phyloP scores from a whole-genome alignment of 2,113 vertebrate species.

The Brachionichthys hirsutus region DNA sequence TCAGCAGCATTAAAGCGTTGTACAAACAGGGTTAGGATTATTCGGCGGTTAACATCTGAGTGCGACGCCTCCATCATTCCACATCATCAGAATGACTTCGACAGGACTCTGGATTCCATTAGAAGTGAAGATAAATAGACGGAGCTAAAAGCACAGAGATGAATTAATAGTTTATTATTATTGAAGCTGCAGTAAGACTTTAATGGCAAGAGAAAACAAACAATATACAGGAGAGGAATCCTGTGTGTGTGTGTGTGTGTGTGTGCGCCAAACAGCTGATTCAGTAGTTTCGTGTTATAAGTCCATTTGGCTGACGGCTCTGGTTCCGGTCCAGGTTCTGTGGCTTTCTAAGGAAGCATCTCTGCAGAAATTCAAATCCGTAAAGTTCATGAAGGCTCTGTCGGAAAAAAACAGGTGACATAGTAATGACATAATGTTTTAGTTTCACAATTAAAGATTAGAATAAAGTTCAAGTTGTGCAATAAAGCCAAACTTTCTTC shows the following conservation, averaged over 20 bases:
- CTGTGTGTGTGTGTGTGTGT: slow-evolving; percentile 1
- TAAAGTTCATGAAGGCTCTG: background rate
- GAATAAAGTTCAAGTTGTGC: too few relatives aligned
- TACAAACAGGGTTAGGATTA: too few relatives aligned
- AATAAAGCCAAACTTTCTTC: too few relatives aligned
- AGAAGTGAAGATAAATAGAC: background rate
- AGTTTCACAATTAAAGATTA: too few relatives aligned
- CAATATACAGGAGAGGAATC: too few relatives aligned
- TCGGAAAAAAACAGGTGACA: background rate
- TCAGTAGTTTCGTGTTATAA: slow-evolving; percentile 62
- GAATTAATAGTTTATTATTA: slow-evolving; percentile 17
- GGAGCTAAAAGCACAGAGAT: background rate
- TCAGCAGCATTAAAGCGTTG: too few relatives aligned
- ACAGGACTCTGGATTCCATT: too few relatives aligned
- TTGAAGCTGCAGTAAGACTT: background rate
- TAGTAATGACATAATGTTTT: too few relatives aligned
- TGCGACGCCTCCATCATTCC: too few relatives aligned
- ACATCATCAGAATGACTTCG: too few relatives aligned
- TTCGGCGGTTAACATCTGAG: too few relatives aligned
- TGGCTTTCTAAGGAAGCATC: slow-evolving; percentile 1
- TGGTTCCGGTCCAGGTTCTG: slow-evolving; percentile 66
- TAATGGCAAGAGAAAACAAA: background rate
- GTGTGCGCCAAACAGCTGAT: slow-evolving; percentile 28
- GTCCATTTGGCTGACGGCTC: slow-evolving; percentile 72
- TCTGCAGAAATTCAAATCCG: slow-evolving; percentile 10